Evolutionary conservation across 2,888 invertebrate genomes (phyloP).

Genomic region (Metallyticus violacea): DNA sequence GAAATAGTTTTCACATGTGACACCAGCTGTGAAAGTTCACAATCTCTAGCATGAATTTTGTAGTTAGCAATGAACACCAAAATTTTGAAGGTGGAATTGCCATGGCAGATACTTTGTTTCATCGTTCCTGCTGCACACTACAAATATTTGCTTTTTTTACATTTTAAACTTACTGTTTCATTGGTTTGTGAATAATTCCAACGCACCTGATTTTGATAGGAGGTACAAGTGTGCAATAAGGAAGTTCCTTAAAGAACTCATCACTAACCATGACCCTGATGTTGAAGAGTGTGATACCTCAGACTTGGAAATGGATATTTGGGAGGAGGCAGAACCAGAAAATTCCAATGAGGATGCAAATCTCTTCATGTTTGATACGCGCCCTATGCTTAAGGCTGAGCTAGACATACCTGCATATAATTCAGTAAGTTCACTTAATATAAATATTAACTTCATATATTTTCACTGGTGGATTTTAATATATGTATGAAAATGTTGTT

Average conservation of each 20-base stretch:
- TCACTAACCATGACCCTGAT: conserved; percentile 20
- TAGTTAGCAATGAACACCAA: too few relatives aligned
- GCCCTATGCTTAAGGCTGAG: conserved; percentile 44
- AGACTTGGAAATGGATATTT: conserved; percentile 41
- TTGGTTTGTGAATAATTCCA: too few relatives aligned
- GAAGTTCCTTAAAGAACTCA: conserved; percentile 25
- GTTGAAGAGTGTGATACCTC: conserved; percentile 35
- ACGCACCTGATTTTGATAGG: conserved; percentile 35
- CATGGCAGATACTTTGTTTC: too few relatives aligned
- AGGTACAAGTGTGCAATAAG: conserved; percentile 24
- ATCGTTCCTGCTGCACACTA: too few relatives aligned
- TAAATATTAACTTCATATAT: background rate
- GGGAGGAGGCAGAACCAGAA: conserved; percentile 37
- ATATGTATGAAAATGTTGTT: background rate
- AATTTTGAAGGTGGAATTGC: too few relatives aligned
- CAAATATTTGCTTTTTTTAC: too few relatives aligned
- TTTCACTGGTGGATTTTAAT: background rate
- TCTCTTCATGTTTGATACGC: conserved; percentile 51
- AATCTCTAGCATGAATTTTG: too few relatives aligned
- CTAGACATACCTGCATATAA: conserved; percentile 47
- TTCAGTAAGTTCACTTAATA: conserved; percentile 39
- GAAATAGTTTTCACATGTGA: too few relatives aligned
- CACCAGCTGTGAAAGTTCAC: too few relatives aligned
- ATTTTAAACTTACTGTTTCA: too few relatives aligned
- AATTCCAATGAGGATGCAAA: conserved; percentile 16